Evolutionary conservation across 2,797 vertebrate genomes (phyloP).

Genomic region (Ataeniobius toweri): DNA sequence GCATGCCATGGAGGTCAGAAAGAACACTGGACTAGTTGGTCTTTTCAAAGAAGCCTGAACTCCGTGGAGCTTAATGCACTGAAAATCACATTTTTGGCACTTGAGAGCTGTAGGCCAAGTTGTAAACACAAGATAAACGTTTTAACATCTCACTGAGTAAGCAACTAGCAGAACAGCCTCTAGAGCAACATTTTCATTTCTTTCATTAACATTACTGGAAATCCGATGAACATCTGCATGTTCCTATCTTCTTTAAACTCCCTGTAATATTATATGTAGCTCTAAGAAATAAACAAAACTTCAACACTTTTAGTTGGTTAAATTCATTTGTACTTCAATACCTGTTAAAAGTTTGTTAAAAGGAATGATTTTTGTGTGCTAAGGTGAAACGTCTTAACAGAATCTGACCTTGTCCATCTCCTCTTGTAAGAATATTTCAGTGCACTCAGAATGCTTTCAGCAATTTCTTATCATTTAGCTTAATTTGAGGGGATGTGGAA

Average conservation of each 20-base stretch:
- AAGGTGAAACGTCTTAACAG: neutral
- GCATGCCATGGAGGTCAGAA: slow-evolving; percentile 24
- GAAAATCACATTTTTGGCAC: neutral
- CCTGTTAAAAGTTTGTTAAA: no score
- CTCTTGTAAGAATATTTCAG: neutral
- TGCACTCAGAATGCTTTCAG: neutral
- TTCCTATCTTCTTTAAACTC: neutral
- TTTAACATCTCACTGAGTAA: neutral
- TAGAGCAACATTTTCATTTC: neutral
- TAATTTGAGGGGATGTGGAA: no score
- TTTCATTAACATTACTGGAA: neutral
- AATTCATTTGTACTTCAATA: no score
- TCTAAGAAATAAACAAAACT: neutral
- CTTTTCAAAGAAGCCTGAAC: neutral
- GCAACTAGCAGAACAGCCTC: neutral
- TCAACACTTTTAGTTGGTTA: no score
- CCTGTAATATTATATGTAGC: neutral
- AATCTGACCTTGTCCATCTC: neutral
- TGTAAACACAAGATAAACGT: neutral
- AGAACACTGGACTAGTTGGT: slow-evolving; percentile 3
- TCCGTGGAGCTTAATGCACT: neutral
- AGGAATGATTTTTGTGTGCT: neutral
- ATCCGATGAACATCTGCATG: neutral
- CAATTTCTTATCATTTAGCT: neutral
- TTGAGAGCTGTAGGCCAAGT: neutral